Base-by-base conservation (phyloP, 1,140 invertebrate species). In the Cataglyphis hispanica region DNA sequence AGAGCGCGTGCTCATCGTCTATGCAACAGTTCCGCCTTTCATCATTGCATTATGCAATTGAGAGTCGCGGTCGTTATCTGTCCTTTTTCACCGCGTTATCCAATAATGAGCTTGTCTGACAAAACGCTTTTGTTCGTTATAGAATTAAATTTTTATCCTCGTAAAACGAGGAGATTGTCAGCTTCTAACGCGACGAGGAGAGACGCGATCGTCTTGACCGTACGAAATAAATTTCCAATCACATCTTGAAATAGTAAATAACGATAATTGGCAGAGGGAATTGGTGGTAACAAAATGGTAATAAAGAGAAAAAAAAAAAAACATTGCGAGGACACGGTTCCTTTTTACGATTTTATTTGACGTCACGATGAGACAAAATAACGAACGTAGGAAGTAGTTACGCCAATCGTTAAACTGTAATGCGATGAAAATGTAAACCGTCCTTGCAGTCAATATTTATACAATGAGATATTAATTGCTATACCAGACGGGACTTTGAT, bases 41-140 rank as follows among this genome's bases (percentile, higher is more conserved):
- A 72, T 60, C 66, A 58, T 81, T 40, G 66, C 43, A 81, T 81
- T 81, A 81, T 72, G 78, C 53, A 81, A 81, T 72, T 70, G 78
- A 81, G 53, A 43, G 16, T 25, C 31, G 43, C 43, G 25, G 46
- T 31, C 64, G 37, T 43, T 81, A 60, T 72, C 53, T 69, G 66
- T 70, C 56, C 19, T 81, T 81, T 64, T 72, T 72, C 37, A 72
- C 37, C 34, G 50, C 34, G 66, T 53, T 8, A 31, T 56, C 66
- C 50, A 43, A 60, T 81, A 81, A 81, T 81, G 78, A 81, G 50
- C 50, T 27, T 43, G 31, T 56, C 25, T 16, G 53, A 81, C 78
- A 81, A 72, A 60, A 13, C 37, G 37, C 63, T 56, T 81, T 81
- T 81, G 78, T 72, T 81, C 66, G 34, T 69, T 37, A n/a, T 40